Percentiles rank a stretch among this genome's conserved stretches.
Evolutionary conservation across 2,113 vertebrate species (phyloP).

Genomic region (Taxidea taxus): DNA sequence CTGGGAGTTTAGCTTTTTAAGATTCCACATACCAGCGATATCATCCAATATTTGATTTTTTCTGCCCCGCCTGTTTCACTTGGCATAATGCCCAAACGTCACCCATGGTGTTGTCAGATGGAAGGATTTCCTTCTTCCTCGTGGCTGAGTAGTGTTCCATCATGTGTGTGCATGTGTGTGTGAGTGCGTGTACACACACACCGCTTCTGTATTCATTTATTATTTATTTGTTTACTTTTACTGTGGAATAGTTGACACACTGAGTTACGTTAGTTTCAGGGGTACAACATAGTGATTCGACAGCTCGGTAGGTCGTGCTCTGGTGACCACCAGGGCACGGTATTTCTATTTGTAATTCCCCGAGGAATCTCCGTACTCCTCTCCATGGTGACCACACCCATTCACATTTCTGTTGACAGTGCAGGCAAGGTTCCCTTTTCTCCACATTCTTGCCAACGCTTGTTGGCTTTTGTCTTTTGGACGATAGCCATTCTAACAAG

Average conservation of each 20-base stretch:
- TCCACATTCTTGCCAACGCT: neutral
- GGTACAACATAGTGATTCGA: neutral
- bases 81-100: neutral
- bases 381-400: neutral
- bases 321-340: neutral
- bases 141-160: neutral
- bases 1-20: neutral
- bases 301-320: fast-evolving
- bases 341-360: neutral
- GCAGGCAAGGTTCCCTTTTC: neutral
- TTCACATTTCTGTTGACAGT: neutral
- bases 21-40: neutral
- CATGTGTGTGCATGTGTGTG: neutral
- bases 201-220: neutral
- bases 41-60: neutral
- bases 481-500: neutral
- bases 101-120: neutral
- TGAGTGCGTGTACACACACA: neutral
- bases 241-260: neutral
- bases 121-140: neutral
- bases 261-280: neutral
- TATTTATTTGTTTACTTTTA: neutral
- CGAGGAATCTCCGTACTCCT: neutral
- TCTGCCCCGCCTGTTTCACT: neutral
- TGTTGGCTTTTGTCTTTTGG: neutral